phyloP scores from a whole-genome alignment of 2,797 vertebrate genomes.

The Chromobotia macracanthus region DNA sequence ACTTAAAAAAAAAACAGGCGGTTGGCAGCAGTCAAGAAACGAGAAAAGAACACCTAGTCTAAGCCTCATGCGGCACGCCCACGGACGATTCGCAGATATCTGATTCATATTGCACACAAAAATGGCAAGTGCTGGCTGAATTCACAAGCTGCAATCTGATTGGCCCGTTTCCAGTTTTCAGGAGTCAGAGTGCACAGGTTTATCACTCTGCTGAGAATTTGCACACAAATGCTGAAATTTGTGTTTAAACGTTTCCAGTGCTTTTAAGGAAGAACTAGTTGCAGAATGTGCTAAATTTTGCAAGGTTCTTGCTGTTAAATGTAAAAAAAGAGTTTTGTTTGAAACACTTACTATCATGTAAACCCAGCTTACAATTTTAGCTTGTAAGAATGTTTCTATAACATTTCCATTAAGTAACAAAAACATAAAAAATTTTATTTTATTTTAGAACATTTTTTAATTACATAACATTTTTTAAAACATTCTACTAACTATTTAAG shows the following conservation, averaged over 20 bases:
- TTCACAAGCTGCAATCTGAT: constrained; percentile 16
- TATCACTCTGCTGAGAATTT: constrained; percentile 26
- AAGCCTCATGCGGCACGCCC: background rate
- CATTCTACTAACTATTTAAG: too few relatives aligned
- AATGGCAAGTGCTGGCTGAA: constrained; percentile 10
- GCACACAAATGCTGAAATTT: too few relatives aligned
- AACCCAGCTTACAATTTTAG: background rate
- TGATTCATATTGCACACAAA: background rate
- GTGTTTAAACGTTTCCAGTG: background rate
- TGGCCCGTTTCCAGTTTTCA: constrained; percentile 22
- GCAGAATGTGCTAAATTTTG: constrained; percentile 1
- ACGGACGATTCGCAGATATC: background rate
- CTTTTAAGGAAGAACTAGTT: background rate
- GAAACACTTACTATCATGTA: background rate
- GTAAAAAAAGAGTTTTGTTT: background rate
- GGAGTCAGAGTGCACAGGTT: constrained; percentile 26
- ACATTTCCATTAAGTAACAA: too few relatives aligned
- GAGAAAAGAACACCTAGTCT: background rate
- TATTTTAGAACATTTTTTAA: too few relatives aligned
- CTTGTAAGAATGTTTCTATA: too few relatives aligned
- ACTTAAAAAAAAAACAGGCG: background rate
- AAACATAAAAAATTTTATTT: too few relatives aligned
- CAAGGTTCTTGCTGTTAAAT: background rate
- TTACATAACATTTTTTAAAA: too few relatives aligned
- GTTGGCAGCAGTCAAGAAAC: background rate